A percentile compares a stretch with the other conserved stretches of the same genome.
Evolutionary conservation across 2,888 invertebrate species (phyloP).

Genomic region (Archips xylosteana): DNA sequence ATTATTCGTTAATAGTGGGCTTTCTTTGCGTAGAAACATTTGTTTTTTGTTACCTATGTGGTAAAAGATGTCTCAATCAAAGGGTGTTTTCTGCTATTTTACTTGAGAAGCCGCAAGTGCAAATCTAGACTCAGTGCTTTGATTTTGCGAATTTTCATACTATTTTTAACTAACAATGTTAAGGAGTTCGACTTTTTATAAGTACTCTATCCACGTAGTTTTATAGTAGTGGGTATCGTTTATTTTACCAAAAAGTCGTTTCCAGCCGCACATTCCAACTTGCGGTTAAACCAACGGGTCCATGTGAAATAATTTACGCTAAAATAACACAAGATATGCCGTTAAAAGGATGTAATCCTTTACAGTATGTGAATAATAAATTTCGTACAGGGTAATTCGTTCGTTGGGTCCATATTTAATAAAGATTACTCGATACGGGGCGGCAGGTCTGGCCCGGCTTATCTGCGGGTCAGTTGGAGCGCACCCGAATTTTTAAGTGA

Average conservation of each 20-base stretch:
- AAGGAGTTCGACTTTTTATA: no score
- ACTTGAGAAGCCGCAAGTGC: no score
- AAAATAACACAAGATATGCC: constrained; percentile 42
- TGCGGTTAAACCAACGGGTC: not conserved
- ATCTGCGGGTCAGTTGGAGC: constrained; percentile 51
- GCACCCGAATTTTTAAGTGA: constrained; percentile 42
- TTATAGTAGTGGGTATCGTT: no score
- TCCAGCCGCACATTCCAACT: not conserved
- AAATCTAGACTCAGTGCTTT: no score
- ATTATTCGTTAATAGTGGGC: no score
- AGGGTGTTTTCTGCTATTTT: no score
- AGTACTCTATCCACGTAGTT: no score
- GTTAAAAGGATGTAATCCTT: constrained; percentile 52
- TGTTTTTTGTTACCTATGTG: no score
- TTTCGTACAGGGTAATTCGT: constrained; percentile 43
- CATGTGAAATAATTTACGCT: constrained; percentile 30
- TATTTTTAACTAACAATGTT: no score
- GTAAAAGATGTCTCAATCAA: no score
- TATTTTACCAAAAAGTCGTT: constrained; percentile 2
- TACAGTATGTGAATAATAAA: constrained; percentile 57
- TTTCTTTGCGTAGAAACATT: no score
- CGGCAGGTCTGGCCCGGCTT: constrained; percentile 51
- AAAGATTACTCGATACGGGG: constrained; percentile 53
- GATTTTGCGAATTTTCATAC: no score
- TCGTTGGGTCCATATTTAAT: constrained; percentile 54